These are phyloP conservation scores for Matsumyia berberina DNA, from an alignment of 2,888 invertebrate species.

Conservation along the genomic window DNA sequence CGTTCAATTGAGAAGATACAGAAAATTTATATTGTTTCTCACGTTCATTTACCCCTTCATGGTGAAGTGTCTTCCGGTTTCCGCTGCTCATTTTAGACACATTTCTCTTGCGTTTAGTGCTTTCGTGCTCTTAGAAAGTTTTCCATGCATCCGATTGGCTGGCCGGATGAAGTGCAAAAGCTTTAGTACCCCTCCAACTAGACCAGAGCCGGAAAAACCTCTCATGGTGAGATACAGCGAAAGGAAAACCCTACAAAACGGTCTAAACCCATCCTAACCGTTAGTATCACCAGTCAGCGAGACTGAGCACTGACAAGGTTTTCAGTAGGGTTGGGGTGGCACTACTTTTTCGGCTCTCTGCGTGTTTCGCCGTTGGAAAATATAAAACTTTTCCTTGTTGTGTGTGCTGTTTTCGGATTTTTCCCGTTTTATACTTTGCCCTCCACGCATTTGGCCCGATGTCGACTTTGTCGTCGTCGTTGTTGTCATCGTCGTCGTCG, in stretches of 20 bases:
- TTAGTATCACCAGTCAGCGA: slow-evolving; percentile 14
- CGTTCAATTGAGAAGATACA: slow-evolving; percentile 1
- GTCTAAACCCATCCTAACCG: slow-evolving; percentile 49
- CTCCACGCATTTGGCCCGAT: slow-evolving; percentile 54
- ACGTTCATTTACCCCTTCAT: neutral
- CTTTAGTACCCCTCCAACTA: slow-evolving; percentile 21
- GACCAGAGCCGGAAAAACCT: slow-evolving; percentile 14
- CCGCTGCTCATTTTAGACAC: neutral
- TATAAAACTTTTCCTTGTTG: slow-evolving; percentile 53
- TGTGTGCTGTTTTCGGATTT: slow-evolving; percentile 50
- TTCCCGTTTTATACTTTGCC: slow-evolving; percentile 37
- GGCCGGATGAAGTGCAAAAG: slow-evolving; percentile 9
- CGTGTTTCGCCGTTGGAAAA: slow-evolving; percentile 38
- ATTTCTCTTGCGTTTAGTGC: slow-evolving; percentile 15
- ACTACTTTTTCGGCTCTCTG: slow-evolving; percentile 53
- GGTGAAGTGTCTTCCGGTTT: slow-evolving; percentile 17
- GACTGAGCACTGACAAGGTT: slow-evolving; percentile 10
- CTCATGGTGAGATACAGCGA: slow-evolving; percentile 18
- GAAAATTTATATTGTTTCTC: neutral
- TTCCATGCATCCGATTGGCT: slow-evolving; percentile 11
- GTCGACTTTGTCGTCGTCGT: slow-evolving; percentile 32
- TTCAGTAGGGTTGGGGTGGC: slow-evolving; percentile 18
- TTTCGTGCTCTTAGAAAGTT: slow-evolving; percentile 35
- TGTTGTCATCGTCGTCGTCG: slow-evolving; percentile 16
- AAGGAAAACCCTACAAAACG: slow-evolving; percentile 32